Percentiles rank a stretch among this genome's conserved stretches.
Conservation (phyloP, 2,113 vertebrate species). For the Eptesicus fuscus region DNA sequence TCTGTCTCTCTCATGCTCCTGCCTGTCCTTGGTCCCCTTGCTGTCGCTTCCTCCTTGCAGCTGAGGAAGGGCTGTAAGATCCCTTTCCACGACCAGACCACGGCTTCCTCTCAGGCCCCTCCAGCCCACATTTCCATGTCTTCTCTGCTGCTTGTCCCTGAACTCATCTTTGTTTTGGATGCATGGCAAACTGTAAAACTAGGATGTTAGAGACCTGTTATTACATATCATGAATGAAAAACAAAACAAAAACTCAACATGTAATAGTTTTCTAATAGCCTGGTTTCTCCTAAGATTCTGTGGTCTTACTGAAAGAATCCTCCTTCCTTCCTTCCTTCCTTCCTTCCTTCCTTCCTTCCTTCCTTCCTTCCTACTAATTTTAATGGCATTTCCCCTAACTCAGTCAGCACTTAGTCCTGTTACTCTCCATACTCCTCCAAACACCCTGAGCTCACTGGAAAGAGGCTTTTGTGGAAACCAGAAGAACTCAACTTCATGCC, state of each 20-base stretch:
- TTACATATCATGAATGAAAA: not conserved
- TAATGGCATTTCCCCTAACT: too few relatives aligned
- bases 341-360: rapidly evolving
- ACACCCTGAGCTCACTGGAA: not conserved
- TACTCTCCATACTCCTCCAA: too few relatives aligned
- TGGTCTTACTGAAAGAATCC: too few relatives aligned
- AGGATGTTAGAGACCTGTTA: not conserved
- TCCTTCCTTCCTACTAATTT: not conserved
- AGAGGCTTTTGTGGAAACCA: not conserved
- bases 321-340: rapidly evolving
- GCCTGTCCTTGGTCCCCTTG: not conserved
- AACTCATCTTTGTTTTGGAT: not conserved
- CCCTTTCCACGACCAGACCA: not conserved
- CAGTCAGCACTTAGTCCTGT: rapidly evolving
- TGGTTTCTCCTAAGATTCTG: not conserved
- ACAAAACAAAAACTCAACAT: too few relatives aligned
- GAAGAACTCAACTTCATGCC: rapidly evolving
- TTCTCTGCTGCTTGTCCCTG: not conserved
- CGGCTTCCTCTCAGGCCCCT: not conserved
- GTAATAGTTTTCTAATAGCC: not conserved
- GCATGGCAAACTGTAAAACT: rapidly evolving
- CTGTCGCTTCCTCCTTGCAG: not conserved
- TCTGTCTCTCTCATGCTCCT: not conserved
- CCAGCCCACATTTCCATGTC: not conserved
- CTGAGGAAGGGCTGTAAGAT: not conserved